phyloP scores from a whole-genome alignment of 1,140 invertebrate species.

The Leptinotarsa lineolata region DNA sequence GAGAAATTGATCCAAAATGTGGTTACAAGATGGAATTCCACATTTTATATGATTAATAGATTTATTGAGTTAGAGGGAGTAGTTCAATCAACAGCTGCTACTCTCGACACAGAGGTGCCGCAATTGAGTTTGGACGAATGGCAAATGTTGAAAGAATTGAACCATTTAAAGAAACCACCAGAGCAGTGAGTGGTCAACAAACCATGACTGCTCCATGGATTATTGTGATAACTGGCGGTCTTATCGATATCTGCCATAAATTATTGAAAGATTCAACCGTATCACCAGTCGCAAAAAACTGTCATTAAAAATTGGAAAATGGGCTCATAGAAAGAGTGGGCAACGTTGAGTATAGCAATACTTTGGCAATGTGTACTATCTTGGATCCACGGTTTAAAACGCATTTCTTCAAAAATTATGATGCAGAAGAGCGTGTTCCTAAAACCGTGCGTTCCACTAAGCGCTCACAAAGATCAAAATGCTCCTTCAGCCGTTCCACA shows the following conservation, averaged over 20 bases:
- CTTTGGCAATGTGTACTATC: constrained; percentile 38
- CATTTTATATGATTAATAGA: constrained; percentile 50
- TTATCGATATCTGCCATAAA: too few relatives aligned
- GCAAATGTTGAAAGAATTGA: constrained; percentile 31
- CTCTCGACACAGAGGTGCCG: constrained; percentile 19
- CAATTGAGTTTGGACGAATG: constrained; percentile 32
- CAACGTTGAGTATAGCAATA: constrained; percentile 32
- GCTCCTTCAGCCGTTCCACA: too few relatives aligned
- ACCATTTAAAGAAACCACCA: constrained; percentile 44
- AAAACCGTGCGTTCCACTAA: too few relatives aligned
- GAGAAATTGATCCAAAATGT: constrained; percentile 38
- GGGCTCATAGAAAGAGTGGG: constrained; percentile 24
- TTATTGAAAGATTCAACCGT: neutral
- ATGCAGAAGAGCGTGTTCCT: too few relatives aligned
- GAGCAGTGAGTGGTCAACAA: constrained; percentile 39
- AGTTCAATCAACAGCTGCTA: constrained; percentile 28
- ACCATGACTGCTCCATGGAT: constrained; percentile 42
- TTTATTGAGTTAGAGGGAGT: constrained; percentile 44
- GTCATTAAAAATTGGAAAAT: constrained; percentile 23
- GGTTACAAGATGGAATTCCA: constrained; percentile 51
- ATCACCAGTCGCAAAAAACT: neutral
- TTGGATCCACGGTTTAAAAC: constrained; percentile 45
- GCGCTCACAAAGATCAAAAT: too few relatives aligned
- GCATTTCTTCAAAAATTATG: constrained; percentile 13
- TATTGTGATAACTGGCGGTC: constrained; percentile 33